phyloP scores from a whole-genome alignment of 2,888 invertebrate genomes.

The Polia nebulosa region DNA sequence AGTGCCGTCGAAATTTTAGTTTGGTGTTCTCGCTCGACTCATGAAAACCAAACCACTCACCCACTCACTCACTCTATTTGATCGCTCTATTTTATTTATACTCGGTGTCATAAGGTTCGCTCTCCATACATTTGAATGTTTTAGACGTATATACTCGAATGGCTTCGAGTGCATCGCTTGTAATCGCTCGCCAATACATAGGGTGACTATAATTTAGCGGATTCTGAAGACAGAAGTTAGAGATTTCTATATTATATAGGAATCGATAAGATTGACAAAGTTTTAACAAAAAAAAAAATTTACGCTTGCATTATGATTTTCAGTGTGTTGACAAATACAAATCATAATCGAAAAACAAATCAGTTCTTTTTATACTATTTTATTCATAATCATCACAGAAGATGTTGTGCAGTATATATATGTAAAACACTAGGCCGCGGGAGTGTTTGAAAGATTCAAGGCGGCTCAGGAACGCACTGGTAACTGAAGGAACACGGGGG shows the following conservation, averaged over 20 bases:
- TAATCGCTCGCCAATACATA: slow-evolving; percentile 44
- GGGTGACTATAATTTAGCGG: slow-evolving; percentile 19
- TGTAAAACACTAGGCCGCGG: too few relatives aligned
- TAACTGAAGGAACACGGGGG: too few relatives aligned
- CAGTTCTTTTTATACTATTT: too few relatives aligned
- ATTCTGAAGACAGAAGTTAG: neutral
- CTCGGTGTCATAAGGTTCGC: slow-evolving; percentile 5
- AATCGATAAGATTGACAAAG: neutral
- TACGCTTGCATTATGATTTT: neutral
- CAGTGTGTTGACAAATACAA: neutral
- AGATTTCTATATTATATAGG: neutral
- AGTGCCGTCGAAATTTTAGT: neutral
- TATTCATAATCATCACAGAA: too few relatives aligned
- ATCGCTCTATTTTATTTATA: slow-evolving; percentile 31
- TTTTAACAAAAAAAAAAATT: neutral
- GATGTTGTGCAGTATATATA: too few relatives aligned
- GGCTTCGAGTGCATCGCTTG: slow-evolving; percentile 45
- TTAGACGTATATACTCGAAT: slow-evolving; percentile 52
- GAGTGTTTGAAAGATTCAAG: too few relatives aligned
- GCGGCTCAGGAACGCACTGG: too few relatives aligned
- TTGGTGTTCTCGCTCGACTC: too few relatives aligned
- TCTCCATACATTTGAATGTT: slow-evolving; percentile 60
- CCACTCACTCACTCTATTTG: too few relatives aligned
- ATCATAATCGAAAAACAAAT: too few relatives aligned
- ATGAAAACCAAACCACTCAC: too few relatives aligned